Percentiles rank a stretch among this genome's conserved stretches.
These are phyloP conservation scores for Tupiocoris notatus DNA, from an alignment of 2,888 invertebrate genomes.

Conservation along the genomic window DNA sequence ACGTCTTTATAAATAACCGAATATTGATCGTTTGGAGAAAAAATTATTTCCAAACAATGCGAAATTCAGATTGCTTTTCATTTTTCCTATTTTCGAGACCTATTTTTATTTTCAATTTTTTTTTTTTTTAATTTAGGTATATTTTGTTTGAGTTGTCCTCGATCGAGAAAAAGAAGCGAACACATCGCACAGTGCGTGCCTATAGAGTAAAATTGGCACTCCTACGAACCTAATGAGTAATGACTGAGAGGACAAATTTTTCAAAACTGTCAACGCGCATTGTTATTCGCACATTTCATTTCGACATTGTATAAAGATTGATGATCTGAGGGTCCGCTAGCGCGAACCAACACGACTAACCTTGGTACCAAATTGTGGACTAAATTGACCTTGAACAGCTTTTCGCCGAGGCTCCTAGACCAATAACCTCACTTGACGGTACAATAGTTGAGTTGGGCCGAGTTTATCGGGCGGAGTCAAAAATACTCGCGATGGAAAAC, in stretches of 20 bases:
- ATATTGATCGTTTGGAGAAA: too few relatives aligned
- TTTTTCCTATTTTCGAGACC: too few relatives aligned
- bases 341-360: slow-evolving; percentile 8
- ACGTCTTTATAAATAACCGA: too few relatives aligned
- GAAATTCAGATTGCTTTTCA: too few relatives aligned
- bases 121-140: too few relatives aligned
- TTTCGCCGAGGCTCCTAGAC: slow-evolving; percentile 14
- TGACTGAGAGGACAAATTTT: slow-evolving; percentile 33
- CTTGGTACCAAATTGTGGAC: slow-evolving; percentile 37
- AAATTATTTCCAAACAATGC: too few relatives aligned
- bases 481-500: neutral
- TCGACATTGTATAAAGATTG: slow-evolving; percentile 37
- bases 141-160: too few relatives aligned
- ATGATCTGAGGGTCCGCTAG: slow-evolving; percentile 14
- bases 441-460: neutral
- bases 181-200: too few relatives aligned
- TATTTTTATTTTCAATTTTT: too few relatives aligned
- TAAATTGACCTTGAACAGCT: slow-evolving; percentile 36
- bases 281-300: slow-evolving; percentile 40
- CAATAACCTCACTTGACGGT: slow-evolving; percentile 27
- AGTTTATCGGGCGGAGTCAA: neutral
- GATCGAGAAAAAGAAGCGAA: too few relatives aligned
- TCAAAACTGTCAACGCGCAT: slow-evolving; percentile 26
- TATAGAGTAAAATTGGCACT: slow-evolving; percentile 32
- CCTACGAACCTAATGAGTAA: slow-evolving; percentile 19